Base-by-base conservation (phyloP, 2,113 vertebrate species). In the Eurypyga helias region DNA sequence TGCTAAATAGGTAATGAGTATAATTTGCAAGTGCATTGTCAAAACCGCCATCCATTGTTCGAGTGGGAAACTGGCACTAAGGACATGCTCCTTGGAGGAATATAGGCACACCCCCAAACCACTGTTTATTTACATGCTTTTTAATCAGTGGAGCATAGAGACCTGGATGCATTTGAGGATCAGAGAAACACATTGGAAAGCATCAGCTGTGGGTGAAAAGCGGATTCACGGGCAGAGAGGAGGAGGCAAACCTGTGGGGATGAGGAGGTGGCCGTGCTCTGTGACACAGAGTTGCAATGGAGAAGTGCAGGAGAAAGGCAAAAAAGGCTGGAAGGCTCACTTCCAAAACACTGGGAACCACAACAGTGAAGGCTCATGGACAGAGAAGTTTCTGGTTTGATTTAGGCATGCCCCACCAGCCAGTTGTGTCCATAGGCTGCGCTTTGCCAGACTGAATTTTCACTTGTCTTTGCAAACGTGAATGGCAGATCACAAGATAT, bases 71-170 rank as follows among this genome's bases (percentile, higher is more conserved):
- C 48, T 92, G 73, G 81, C 83, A 84, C 33, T 23, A 52, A 71
- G 54, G 54, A 34, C 18, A 64, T 43, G 36, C 43, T 79, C 21
- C 65, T 51, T 49, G 70, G 4, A 87, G 34, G 23, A 83, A 18
- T 2, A 41, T 1, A 7, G 86, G 66, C 75, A 95, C 28, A 41
- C 4, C 62, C 69, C 33, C 38, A 58, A 64, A 87, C 67, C 4
- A 15, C 4, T 18, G 10, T 45, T 86, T 62, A 67, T 70, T 91
- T 43, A 4, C 6, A 0, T 3, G 6, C 33, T 64, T 76, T 91
- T 55, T 87, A 69, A 52, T 87, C 81, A 54, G 70, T n/a, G 78
- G 87, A 36, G 93, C 87, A 90, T 46, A 43, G 73, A 96, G 93
- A 91, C 87, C 93, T 70, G 79, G 49, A 3, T 33, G 19, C 3